phyloP scores from a whole-genome alignment of 2,888 invertebrate genomes.

The Cantharis rufa region DNA sequence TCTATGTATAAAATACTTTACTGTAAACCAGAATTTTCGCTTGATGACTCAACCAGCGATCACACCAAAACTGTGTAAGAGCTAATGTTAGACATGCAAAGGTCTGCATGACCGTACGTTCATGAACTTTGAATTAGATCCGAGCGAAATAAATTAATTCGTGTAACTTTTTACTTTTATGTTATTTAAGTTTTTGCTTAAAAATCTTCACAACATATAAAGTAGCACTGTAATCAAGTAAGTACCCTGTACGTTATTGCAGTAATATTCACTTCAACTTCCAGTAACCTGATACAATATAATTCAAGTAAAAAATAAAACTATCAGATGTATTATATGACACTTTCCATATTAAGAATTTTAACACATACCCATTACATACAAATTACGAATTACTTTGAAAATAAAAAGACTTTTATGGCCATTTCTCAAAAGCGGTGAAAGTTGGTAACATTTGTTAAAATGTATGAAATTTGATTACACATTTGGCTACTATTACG shows the following conservation, averaged over 20 bases:
- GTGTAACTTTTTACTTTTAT: no score
- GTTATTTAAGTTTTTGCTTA: no score
- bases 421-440: neutral
- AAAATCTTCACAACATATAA: neutral
- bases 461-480: neutral
- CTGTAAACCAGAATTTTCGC: no score
- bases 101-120: no score
- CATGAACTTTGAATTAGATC: no score
- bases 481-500: neutral
- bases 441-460: neutral
- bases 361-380: neutral
- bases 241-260: neutral
- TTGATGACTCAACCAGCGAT: no score
- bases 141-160: no score
- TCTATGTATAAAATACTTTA: no score
- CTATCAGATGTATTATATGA: neutral
- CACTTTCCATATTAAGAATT: neutral
- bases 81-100: no score
- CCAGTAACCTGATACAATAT: neutral
- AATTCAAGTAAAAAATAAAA: neutral
- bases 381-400: neutral
- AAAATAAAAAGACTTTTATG: neutral
- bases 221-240: neutral
- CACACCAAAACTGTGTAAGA: no score
- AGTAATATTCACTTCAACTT: neutral